Base-by-base conservation (phyloP, 37 sponge, comb jelly and placozoan genomes). In the Agelas oroides region DNA sequence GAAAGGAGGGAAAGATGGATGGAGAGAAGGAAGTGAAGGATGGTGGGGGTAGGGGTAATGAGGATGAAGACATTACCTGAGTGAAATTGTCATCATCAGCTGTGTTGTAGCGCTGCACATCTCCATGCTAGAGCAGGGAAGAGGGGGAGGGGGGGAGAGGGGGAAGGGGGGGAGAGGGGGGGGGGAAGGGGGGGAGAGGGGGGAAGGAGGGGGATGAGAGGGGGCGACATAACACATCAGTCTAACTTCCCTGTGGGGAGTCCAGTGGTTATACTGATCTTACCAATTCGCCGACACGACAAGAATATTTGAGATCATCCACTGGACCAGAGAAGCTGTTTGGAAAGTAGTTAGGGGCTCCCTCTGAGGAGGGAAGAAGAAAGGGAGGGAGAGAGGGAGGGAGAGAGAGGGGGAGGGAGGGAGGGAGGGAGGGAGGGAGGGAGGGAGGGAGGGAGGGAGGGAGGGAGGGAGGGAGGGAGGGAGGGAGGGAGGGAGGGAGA, bases 261-360 rank as follows among this genome's bases (percentile, higher is more conserved):
- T n/a, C n/a, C n/a, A n/a, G n/a, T n/a, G n/a, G n/a, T n/a, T n/a
- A n/a, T n/a, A n/a, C n/a, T 19, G n/a, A 46, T 70, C 82, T 69
- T 33, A 81, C 82, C 34, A 5, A 28, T 14, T 64, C 46, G 37
- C 0, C 55, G 58, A 69, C 69, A 38, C 24, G 30, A 28, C 24
- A 0, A 38, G 20, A 0, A 28, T 80, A 56, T 36, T 80, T 58
- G 19, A 27, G 1, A 70, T 83, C 56, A 64, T 95, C 93, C 52
- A 59, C 62, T 52, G 96, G 96, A 19, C 96, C 96, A 69, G 1
- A 57, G 85, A 95, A 95, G 59, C 96, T 95, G 91, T 92, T 95
- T 1, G 93, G 96, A 70, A 69, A 95, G 64, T 95, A 95, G 90
- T 95, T 95, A 64, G 96, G 96, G 30, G 93, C 96, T 53, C 83